Percentiles rank a stretch among this genome's conserved stretches.
Evolutionary conservation across 2,888 invertebrate genomes (phyloP).

Genomic region (Melangyna quadrimaculata): DNA sequence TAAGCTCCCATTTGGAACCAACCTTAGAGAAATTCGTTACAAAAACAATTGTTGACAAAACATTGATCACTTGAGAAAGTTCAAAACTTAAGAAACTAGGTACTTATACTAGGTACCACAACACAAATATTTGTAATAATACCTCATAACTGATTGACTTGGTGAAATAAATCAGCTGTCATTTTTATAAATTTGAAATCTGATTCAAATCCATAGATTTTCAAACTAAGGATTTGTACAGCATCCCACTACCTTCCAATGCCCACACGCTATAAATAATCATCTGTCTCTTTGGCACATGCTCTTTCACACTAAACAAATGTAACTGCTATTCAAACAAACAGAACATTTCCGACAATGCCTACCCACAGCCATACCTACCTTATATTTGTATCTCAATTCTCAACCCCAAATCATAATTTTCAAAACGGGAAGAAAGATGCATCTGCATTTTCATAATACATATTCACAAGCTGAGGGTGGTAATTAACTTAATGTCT

Average conservation of each 20-base stretch:
- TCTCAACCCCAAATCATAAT: constrained; percentile 26
- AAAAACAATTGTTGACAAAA: too few species aligned
- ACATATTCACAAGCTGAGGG: constrained; percentile 13
- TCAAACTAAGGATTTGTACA: background rate
- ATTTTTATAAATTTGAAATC: background rate
- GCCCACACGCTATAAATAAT: constrained; percentile 14
- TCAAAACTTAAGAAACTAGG: too few species aligned
- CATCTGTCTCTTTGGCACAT: constrained; percentile 54
- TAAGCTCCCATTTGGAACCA: too few species aligned
- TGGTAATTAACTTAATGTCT: constrained; percentile 54
- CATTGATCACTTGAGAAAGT: too few species aligned
- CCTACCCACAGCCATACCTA: too few species aligned
- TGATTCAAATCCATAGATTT: background rate
- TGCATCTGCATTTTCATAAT: constrained; percentile 51
- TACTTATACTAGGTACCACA: too few species aligned
- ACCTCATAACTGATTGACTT: background rate
- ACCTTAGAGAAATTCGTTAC: too few species aligned
- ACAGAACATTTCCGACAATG: background rate
- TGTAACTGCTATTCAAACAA: constrained; percentile 16
- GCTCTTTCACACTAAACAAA: constrained; percentile 22
- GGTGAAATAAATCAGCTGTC: background rate
- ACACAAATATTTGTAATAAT: too few species aligned
- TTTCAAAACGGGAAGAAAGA: background rate
- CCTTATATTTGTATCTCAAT: background rate
- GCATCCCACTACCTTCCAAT: background rate